Evolutionary conservation across 2,888 invertebrate genomes (phyloP).

Genomic region (Patella ulyssiponensis): DNA sequence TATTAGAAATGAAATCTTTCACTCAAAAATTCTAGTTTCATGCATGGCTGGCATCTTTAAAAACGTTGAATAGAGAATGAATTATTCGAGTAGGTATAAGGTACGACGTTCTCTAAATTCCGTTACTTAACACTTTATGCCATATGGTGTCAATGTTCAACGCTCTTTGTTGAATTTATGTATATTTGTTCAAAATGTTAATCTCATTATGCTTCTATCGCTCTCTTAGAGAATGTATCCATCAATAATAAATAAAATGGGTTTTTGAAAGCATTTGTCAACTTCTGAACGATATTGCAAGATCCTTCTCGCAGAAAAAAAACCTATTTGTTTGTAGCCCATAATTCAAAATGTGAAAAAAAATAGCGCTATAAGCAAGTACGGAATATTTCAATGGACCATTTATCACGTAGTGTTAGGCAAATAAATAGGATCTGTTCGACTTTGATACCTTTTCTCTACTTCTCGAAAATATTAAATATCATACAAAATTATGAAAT

Average conservation of each 20-base stretch:
- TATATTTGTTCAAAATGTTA: neutral
- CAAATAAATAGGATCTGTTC: no score
- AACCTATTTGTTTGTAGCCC: neutral
- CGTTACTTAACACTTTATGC: neutral
- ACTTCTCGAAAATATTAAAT: no score
- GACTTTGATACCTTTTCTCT: no score
- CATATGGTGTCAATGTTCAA: neutral
- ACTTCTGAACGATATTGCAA: constrained; percentile 7
- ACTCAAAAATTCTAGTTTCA: neutral
- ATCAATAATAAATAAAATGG: constrained; percentile 2
- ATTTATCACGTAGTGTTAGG: neutral
- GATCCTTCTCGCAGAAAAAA: neutral
- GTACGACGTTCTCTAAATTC: neutral
- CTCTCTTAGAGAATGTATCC: neutral
- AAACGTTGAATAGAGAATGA: neutral
- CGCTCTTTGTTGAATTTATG: neutral
- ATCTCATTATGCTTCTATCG: neutral
- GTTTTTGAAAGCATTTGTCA: constrained; percentile 12
- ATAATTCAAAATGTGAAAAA: neutral
- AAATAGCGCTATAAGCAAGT: neutral
- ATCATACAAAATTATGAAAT: neutral
- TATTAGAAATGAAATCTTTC: neutral
- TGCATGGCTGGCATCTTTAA: neutral
- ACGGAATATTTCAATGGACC: neutral
- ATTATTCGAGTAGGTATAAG: neutral